These are phyloP conservation scores for Gymnarchus niloticus DNA, from an alignment of 2,113 vertebrate species.

Conservation along the genomic window DNA sequence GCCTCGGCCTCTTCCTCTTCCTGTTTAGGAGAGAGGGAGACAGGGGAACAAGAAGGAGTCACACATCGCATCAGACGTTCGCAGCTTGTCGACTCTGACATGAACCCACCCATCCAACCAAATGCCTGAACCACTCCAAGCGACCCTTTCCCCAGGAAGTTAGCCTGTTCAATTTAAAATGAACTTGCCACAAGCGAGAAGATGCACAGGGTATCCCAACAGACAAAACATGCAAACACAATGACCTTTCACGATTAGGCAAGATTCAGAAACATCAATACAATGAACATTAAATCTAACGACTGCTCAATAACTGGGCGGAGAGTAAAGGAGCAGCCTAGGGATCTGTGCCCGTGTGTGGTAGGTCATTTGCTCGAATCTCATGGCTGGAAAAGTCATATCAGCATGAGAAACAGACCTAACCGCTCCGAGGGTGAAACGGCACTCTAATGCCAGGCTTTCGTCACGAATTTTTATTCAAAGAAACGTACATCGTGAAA, in stretches of 20 bases:
- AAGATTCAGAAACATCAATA: neutral
- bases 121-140: neutral
- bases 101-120: neutral
- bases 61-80: neutral
- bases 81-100: neutral
- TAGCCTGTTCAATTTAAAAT: neutral
- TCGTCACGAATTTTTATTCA: too few species aligned
- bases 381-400: neutral
- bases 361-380: neutral
- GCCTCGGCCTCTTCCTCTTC: constrained; percentile 69
- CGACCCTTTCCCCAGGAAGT: neutral
- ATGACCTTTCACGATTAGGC: neutral
- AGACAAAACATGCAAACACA: neutral
- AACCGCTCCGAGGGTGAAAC: neutral
- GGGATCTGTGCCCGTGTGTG: neutral
- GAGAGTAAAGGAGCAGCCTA: neutral
- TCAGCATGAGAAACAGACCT: neutral
- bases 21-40: constrained; percentile 63
- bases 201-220: too few species aligned
- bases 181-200: neutral
- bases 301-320: neutral
- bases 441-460: neutral
- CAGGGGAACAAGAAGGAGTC: neutral
- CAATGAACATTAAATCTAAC: too few species aligned
- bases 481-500: too few species aligned